A percentile compares a stretch with the other conserved stretches of the same genome.
Conservation (phyloP, 2,888 invertebrate species). For the Agriopis aurantiaria region DNA sequence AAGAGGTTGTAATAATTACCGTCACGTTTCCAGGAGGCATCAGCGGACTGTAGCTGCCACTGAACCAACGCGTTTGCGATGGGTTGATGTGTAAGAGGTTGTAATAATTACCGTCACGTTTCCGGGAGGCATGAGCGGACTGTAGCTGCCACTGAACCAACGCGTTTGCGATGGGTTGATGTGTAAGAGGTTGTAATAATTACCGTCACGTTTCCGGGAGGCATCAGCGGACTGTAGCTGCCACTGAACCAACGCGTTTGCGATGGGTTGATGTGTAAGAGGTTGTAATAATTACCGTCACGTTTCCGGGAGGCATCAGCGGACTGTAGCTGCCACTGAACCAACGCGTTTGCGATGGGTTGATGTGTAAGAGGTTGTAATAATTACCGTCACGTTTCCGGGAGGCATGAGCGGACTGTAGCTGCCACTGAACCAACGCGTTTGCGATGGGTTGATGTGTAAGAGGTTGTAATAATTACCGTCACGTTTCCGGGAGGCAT, state of each 20-base stretch:
- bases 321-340: too few species aligned
- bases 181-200: background rate
- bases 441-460: constrained; percentile 82
- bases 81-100: constrained; percentile 74
- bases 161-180: constrained; percentile 91
- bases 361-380: too few species aligned
- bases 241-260: constrained; percentile 96
- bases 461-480: constrained; percentile 15
- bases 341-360: too few species aligned
- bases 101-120: constrained; percentile 43
- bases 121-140: constrained; percentile 85
- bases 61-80: constrained; percentile 58
- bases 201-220: constrained; percentile 60
- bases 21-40: too few species aligned
- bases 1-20: too few species aligned
- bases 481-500: constrained; percentile 68
- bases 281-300: background rate
- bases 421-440: constrained; percentile 68
- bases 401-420: too few species aligned
- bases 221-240: constrained; percentile 91
- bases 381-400: too few species aligned
- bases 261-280: too few species aligned
- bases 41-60: constrained; percentile 68
- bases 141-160: constrained; percentile 96
- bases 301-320: too few species aligned